These are phyloP conservation scores for Drosophila macrospina DNA, from an alignment of 2,888 invertebrate species.

Conservation along the genomic window DNA sequence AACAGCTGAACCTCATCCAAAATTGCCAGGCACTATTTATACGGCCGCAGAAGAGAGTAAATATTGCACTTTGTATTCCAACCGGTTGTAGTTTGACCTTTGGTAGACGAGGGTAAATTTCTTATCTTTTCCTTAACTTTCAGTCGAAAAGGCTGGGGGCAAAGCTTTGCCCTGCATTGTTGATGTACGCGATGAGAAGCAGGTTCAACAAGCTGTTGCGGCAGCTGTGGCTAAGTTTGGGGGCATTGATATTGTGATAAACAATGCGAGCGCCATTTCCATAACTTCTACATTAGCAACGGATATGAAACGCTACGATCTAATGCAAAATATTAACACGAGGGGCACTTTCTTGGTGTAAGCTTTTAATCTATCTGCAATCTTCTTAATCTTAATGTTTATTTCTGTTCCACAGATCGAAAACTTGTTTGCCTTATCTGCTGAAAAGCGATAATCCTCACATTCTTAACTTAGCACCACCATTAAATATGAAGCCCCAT, in stretches of 20 bases:
- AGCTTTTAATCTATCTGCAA: slow-evolving; percentile 78
- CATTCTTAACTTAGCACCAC: slow-evolving; percentile 97
- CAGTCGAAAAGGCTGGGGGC: slow-evolving; percentile 93
- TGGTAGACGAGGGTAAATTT: background rate
- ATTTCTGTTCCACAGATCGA: slow-evolving; percentile 89
- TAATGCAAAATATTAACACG: slow-evolving; percentile 97
- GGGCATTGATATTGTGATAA: slow-evolving; percentile 96
- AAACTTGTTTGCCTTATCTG: slow-evolving; percentile 94
- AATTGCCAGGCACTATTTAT: slow-evolving; percentile 91
- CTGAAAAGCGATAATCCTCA: slow-evolving; percentile 95
- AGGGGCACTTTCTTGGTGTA: slow-evolving; percentile 98
- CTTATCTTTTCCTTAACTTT: slow-evolving; percentile 44
- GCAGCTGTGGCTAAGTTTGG: slow-evolving; percentile 92
- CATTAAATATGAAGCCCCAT: slow-evolving; percentile 93
- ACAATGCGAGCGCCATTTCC: slow-evolving; percentile 98
- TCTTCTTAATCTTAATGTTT: background rate
- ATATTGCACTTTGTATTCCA: slow-evolving; percentile 25
- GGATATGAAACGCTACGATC: slow-evolving; percentile 97
- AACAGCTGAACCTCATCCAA: slow-evolving; percentile 91
- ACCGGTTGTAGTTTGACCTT: slow-evolving; percentile 40
- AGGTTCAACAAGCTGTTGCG: slow-evolving; percentile 88
- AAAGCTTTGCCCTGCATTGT: slow-evolving; percentile 92
- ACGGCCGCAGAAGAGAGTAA: slow-evolving; percentile 93
- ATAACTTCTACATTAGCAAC: slow-evolving; percentile 92
- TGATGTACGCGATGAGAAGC: slow-evolving; percentile 92